Base-by-base conservation (phyloP, 1,140 invertebrate genomes). In the Scaptomyza hsui region DNA sequence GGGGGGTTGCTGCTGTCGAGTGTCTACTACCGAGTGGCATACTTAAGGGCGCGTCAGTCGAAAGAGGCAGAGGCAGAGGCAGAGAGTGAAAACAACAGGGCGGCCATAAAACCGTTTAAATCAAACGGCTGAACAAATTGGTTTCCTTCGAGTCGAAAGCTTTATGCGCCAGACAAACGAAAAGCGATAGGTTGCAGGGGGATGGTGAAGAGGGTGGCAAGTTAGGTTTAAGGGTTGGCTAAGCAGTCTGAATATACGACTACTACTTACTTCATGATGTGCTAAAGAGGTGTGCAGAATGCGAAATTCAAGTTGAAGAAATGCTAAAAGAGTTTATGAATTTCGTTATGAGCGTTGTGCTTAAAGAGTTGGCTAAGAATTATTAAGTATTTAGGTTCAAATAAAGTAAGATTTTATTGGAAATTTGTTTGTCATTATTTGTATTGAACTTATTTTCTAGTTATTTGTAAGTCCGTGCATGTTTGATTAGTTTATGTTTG, bases 91-190 rank as follows among this genome's bases (percentile, higher is more conserved):
- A 86, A 86, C 82, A 86, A 88, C 83, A 82, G 78, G 83, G 70
- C 75, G 75, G 82, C 82, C 83, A 88, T 88, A 88, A 88, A 88
- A 88, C 75, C 82, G 82, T 88, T 88, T 88, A 88, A 88, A 88
- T 88, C 82, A 88, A 89, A 88, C 82, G 78, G 78, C 82, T 88
- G 82, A 88, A 88, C 82, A 88, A 88, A 88, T 88, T 88, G 82
- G 83, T 88, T 88, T 88, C 82, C 82, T 88, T 86, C 82, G 75
- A 81, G 80, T 73, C 81, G 80, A 86, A 83, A 86, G 80, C 80
- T 83, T 83, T 86, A 86, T 83, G 78, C 78, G 64, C 49, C 68
- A 60, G 73, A 75, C 78, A 81, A 72, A 71, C 73, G 73, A 81
- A 67, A 81, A 21, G 70, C 62, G 61, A 63, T 68, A 45, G 52